Conservation (phyloP, 2,113 vertebrate species). For the Festucalex cinctus region DNA sequence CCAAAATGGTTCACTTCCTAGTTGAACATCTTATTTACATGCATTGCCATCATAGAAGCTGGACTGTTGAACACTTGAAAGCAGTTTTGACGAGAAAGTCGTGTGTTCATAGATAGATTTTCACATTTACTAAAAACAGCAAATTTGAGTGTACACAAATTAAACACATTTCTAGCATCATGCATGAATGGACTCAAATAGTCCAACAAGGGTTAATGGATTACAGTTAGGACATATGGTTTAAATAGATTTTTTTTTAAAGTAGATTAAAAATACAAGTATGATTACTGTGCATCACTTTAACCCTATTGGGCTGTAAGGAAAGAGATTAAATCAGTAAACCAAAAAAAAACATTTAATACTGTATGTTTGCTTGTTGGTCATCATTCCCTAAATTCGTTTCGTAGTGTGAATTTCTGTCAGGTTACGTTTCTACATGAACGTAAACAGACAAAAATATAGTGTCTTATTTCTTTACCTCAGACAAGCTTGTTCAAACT, state of each 20-base stretch:
- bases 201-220: not conserved
- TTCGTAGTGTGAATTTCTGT: constrained; percentile 12
- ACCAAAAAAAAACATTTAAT: no score
- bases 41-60: not conserved
- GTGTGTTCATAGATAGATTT: not conserved
- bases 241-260: not conserved
- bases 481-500: constrained; percentile 35
- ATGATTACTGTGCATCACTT: not conserved
- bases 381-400: constrained; percentile 12
- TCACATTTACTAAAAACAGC: not conserved
- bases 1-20: not conserved
- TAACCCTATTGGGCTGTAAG: constrained; percentile 3
- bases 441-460: constrained; percentile 29
- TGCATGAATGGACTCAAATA: not conserved
- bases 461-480: constrained; percentile 56
- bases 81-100: not conserved
- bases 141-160: not conserved
- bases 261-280: not conserved
- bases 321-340: constrained; percentile 3
- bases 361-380: constrained; percentile 3
- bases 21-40: not conserved
- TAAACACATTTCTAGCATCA: not conserved
- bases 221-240: not conserved
- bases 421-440: constrained; percentile 31
- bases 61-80: not conserved